Base-by-base conservation (phyloP, 2,888 invertebrate species). In the Fissipunctia ypsillon region DNA sequence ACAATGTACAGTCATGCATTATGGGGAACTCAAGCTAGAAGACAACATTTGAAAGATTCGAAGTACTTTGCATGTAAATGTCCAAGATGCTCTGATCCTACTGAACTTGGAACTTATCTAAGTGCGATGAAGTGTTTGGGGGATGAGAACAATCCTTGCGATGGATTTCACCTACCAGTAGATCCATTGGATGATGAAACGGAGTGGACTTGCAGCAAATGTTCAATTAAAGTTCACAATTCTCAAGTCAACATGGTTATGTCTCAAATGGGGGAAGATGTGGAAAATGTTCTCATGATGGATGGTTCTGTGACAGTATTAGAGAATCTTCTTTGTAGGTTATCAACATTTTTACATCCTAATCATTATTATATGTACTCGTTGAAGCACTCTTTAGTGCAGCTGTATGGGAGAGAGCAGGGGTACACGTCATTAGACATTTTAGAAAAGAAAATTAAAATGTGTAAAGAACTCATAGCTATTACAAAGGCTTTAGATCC, bases 1-100 rank as follows among this genome's bases (percentile, higher is more conserved):
- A 98, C 98, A 6, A 98, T 98, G 97, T 99, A 99, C 87, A 98
- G 98, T 3, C 98, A 99, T 90, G 98, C 98, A 7, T 92, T 99
- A 74, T 99, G 99, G 99, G 98, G 98, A 3, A 98, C 98, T 0
- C 97, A 97, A 91, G 97, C 97, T 56, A 96, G 99, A 80, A 97
- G 98, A 78, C 98, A 98, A 84, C 98, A 98, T 94, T 95, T 98
- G 31, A 96, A 96, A 84, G 97, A 97, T 78, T 98, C 98, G 0
- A 98, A 98, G 93, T 98, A 98, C 89, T 98, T 98, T 84, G 92
- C 96, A 0, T 98, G 98, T 83, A 95, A 94, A 85, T 98, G 98
- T 91, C 90, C 94, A 69, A 97, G 98, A 82, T 98, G 98, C 87
- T 92, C 95, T 38, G 98, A 98, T 92, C 97, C 98, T n/a, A 98